Base-by-base conservation (phyloP, 2,113 vertebrate genomes). In the Chlamydotis undulata region DNA sequence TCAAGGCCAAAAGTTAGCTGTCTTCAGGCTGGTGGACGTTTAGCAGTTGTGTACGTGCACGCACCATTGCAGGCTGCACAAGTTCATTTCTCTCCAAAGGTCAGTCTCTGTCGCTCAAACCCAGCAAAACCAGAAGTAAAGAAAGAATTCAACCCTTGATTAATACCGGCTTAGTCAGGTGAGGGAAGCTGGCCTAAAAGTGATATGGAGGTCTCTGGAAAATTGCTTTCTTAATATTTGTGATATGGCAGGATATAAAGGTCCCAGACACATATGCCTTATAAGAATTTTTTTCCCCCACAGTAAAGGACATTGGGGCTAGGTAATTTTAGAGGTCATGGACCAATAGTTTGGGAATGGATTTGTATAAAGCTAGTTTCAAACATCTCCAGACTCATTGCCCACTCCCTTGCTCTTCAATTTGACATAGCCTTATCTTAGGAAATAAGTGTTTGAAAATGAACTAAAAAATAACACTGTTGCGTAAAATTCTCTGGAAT, bases 361-460 rank as follows among this genome's bases (percentile, higher is more conserved):
- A 37, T 89, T 64, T 76, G 7, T 68, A 12, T 56, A 43, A 19
- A 53, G 12, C 56, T 37, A 7, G 15, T 15, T 35, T 76, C 39
- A 52, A 52, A 53, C 15, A n/a, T 61, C 78, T 93, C 35, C 69
- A 82, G 65, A 53, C 49, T 68, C 7, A 6, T 12, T 55, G n/a
- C 65, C 60, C 4, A 4, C 22, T 80, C 21, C 14, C 5, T 22
- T 0, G 0, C 50, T 61, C 60, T 84, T 67, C 67, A 82, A 0
- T 57, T 57, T 53, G 53, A 50, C 50, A 5, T 6, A 57, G 31
- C 24, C 61, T 89, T 88, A 41, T 91, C 74, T 79, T 64, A 47
- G 41, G 87, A 91, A 55, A 61, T 23, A 49, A 47, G 31, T 74
- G 55, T 55, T 73, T 94, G 78, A 90, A 90, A 94, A 80, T 53